These are phyloP conservation scores for Drosophila acutilabella DNA, from an alignment of 2,888 invertebrate species.

Conservation along the genomic window DNA sequence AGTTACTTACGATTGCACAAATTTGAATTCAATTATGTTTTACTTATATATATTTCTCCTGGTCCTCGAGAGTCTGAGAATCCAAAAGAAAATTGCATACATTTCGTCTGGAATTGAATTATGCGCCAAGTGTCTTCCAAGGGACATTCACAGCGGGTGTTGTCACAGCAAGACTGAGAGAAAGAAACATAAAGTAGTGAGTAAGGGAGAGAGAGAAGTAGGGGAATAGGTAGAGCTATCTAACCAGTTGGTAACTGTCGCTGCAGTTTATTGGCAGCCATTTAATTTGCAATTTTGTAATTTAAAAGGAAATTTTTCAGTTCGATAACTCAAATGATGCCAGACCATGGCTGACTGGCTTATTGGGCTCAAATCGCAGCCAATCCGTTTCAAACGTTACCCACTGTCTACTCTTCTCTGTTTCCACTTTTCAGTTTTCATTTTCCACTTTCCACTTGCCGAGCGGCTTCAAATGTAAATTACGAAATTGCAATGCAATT, in stretches of 20 bases:
- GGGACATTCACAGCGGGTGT: slow-evolving; percentile 35
- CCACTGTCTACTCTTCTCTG: background rate
- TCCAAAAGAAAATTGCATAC: slow-evolving; percentile 73
- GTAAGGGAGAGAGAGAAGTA: background rate
- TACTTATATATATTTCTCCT: slow-evolving; percentile 70
- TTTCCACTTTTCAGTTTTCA: slow-evolving; percentile 9
- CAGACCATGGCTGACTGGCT: slow-evolving; percentile 54
- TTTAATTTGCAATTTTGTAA: slow-evolving; percentile 81
- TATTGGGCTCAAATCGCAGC: slow-evolving; percentile 9
- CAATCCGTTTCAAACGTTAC: background rate
- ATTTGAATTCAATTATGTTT: slow-evolving; percentile 80
- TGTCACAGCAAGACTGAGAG: background rate
- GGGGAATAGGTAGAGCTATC: slow-evolving; percentile 1
- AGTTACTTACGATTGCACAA: slow-evolving; percentile 81
- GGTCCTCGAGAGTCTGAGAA: slow-evolving; percentile 25
- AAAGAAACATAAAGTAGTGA: background rate
- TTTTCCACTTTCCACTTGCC: background rate
- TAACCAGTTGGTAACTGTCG: slow-evolving; percentile 43
- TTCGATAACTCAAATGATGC: slow-evolving; percentile 79
- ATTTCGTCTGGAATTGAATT: slow-evolving; percentile 78
- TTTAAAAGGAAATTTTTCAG: slow-evolving; percentile 80
- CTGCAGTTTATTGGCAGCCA: slow-evolving; percentile 68
- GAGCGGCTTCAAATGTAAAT: slow-evolving; percentile 39
- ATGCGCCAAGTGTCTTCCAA: slow-evolving; percentile 63
- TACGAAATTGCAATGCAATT: slow-evolving; percentile 63